Base-by-base conservation (phyloP, 2,113 vertebrate species). In the Ageneiosus marmoratus region DNA sequence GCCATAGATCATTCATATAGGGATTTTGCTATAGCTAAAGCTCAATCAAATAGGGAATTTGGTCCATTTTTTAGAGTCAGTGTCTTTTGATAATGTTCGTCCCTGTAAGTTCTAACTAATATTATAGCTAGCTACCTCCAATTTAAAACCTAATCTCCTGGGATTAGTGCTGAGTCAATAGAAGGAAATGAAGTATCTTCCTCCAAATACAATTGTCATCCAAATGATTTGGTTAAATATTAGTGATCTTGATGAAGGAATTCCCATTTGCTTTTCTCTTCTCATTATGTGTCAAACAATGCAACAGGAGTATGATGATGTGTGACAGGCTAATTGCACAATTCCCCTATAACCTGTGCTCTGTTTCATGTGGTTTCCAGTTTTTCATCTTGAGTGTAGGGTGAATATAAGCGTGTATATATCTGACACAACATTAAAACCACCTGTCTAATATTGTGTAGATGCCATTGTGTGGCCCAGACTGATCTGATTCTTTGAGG, bases 301-400 rank as follows among this genome's bases (percentile, higher is more conserved):
- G 27, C 72, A 74, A 32, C 46, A 53, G 72, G 29, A 75, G 29
- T 29, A 75, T 75, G 72, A 53, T 12, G 22, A 53, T 11, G 72
- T 75, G 72, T 75, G 72, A 75, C 72, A 75, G 72, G 18, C 27
- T 75, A 75, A 75, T 75, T 75, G 27, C 16, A 53, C 27, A 32
- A 53, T 51, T 53, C 18, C 18, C 50, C 72, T 75, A 44, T 27
- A 53, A 51, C 16, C 72, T 53, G 72, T 51, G 48, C 48, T 53
- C 27, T 27, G 46, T n/a, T 73, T 48, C 24, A 18, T 50, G n/a
- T 50, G 3, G 3, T 41, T 41, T 41, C 5, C 37, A 41, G 70
- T 16, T 27, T 48, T 48, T 48, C 15, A 74, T 51, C 41, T 32
- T 18, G 46, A 51, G n/a, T 74, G 16, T 32, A 74, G 37, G 5